Conservation (phyloP, 2,113 vertebrate species). For the Pao palembangensis region DNA sequence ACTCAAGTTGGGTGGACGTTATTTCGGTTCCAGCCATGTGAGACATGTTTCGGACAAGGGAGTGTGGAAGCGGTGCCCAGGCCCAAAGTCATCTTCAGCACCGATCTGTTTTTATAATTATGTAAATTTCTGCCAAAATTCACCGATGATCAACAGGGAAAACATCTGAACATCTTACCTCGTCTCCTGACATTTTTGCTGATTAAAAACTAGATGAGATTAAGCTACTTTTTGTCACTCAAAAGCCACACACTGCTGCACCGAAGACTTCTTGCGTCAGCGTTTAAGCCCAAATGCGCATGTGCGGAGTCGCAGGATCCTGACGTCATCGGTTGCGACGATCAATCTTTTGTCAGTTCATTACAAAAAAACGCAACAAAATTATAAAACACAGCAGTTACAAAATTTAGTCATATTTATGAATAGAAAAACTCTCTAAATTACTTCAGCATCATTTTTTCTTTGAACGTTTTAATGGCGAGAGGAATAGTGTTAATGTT, state of each 20-base stretch:
- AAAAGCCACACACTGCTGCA: constrained; percentile 22
- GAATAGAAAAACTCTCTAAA: too few species aligned
- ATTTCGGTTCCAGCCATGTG: constrained; percentile 60
- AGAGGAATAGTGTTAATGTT: too few species aligned
- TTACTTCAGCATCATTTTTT: too few species aligned
- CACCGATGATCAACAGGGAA: fast-evolving
- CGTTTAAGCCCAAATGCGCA: constrained; percentile 43
- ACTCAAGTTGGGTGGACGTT: constrained; percentile 1
- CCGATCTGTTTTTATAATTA: not conserved
- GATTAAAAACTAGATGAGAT: not conserved
- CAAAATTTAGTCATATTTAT: too few species aligned
- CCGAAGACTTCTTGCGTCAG: constrained; percentile 74
- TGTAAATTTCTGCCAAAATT: not conserved
- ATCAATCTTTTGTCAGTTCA: too few species aligned
- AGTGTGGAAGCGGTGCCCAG: constrained; percentile 33
- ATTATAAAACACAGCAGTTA: too few species aligned
- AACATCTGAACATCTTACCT: constrained; percentile 53
- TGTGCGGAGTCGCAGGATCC: constrained; percentile 30
- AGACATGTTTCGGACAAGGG: constrained; percentile 35
- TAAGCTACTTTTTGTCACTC: constrained; percentile 15
- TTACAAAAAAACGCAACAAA: too few species aligned
- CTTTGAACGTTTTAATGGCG: too few species aligned
- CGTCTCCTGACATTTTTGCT: constrained; percentile 78
- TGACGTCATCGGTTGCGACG: constrained; percentile 45
- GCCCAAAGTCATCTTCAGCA: constrained; percentile 53